Conservation (phyloP, 1,140 invertebrate genomes). For the Leptestheria dahalacensis region DNA sequence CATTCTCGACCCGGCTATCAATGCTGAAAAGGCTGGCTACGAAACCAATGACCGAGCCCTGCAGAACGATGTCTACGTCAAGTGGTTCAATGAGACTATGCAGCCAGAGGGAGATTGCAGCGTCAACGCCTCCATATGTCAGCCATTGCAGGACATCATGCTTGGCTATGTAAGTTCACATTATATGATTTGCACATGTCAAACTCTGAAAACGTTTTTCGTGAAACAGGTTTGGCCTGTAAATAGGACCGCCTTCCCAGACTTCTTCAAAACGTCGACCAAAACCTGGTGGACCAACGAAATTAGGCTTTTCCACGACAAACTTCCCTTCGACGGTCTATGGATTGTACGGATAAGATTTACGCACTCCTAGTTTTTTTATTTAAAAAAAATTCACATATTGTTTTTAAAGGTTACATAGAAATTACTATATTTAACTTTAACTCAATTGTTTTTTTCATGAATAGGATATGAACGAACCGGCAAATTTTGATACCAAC, state of each 20-base stretch:
- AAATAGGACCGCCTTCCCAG: conserved; percentile 14
- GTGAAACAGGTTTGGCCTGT: conserved; percentile 15
- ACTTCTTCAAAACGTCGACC: conserved; percentile 16
- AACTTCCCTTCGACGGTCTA: conserved; percentile 25
- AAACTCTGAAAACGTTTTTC: background rate
- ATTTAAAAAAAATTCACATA: no score
- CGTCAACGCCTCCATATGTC: background rate
- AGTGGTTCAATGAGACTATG: conserved; percentile 6
- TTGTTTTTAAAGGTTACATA: background rate
- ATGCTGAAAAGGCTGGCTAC: conserved; percentile 1
- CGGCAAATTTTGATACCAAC: conserved; percentile 27
- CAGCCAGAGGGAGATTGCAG: background rate
- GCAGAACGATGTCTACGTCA: conserved; percentile 18
- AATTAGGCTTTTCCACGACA: conserved; percentile 26
- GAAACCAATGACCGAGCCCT: conserved; percentile 18
- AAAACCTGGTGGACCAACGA: conserved; percentile 28
- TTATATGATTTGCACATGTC: background rate
- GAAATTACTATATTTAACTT: background rate
- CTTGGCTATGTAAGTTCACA: conserved; percentile 11
- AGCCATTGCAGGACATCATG: conserved; percentile 9
- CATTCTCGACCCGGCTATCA: conserved; percentile 25
- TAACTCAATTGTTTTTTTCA: background rate
- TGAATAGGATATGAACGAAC: conserved; percentile 35
- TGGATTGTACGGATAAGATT: conserved; percentile 28
- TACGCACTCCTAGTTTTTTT: no score